phyloP scores from a whole-genome alignment of 1,140 invertebrate species.

The Musca vetustissima region DNA sequence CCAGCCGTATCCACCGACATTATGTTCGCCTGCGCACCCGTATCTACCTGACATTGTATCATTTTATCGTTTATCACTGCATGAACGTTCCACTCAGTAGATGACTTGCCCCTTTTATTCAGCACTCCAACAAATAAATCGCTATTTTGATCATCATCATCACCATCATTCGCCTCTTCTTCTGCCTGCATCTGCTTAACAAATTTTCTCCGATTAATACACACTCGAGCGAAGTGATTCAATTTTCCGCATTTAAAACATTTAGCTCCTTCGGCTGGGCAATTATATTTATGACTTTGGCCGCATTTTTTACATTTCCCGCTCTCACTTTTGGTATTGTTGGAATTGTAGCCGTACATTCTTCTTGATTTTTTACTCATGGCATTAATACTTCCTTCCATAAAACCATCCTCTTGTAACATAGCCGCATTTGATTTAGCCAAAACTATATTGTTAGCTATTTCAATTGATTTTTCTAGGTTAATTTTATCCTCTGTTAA shows the following conservation, averaged over 20 bases:
- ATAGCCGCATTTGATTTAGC: neutral
- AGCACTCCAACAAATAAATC: neutral
- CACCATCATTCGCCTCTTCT: neutral
- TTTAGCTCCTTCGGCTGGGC: neutral
- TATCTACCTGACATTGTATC: neutral
- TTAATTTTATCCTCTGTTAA: constrained; percentile 18
- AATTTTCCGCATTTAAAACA: neutral
- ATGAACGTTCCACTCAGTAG: neutral
- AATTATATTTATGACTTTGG: neutral
- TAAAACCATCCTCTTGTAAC: constrained; percentile 26
- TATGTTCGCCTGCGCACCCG: neutral
- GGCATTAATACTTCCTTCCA: constrained; percentile 20
- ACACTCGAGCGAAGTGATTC: constrained; percentile 6
- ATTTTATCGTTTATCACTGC: neutral
- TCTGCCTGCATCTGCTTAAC: neutral
- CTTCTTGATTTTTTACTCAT: neutral
- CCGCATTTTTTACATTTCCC: neutral
- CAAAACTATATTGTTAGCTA: constrained; percentile 22
- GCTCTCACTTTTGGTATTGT: neutral
- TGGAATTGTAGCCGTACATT: neutral
- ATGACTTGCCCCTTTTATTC: neutral
- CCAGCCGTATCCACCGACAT: neutral
- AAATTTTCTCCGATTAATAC: neutral
- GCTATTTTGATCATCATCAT: no score
- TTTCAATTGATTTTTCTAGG: constrained; percentile 23